A percentile compares a stretch with the other conserved stretches of the same genome.
These are phyloP conservation scores for Rhopilema esculentum DNA, from an alignment of 30 jellyfish, hydroid and myxozoan genomes.

Conservation along the genomic window DNA sequence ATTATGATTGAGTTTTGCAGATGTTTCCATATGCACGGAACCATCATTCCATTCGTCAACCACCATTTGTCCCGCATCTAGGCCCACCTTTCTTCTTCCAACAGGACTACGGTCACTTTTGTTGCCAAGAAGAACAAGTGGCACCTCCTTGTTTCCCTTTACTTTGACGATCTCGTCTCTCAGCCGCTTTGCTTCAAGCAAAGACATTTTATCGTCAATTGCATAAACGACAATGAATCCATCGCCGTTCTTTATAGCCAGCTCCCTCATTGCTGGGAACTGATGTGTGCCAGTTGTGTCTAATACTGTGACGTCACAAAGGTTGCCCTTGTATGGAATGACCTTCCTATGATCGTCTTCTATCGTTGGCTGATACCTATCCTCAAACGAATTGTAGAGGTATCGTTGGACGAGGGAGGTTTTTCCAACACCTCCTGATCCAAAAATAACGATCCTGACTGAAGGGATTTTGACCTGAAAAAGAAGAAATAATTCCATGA, in stretches of 20 bases:
- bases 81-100: constrained; percentile 57
- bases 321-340: constrained; percentile 66
- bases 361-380: constrained; percentile 77
- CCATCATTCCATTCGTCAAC: constrained; percentile 58
- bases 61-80: constrained; percentile 46
- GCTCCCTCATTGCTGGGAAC: constrained; percentile 97
- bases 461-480: constrained; percentile 72
- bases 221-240: constrained; percentile 92
- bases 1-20: constrained; percentile 88
- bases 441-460: constrained; percentile 82
- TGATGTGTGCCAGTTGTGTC: constrained; percentile 98
- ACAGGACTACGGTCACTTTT: constrained; percentile 74
- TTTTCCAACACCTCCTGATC: constrained; percentile 98
- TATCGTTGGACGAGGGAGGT: constrained; percentile 86
- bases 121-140: constrained; percentile 86
- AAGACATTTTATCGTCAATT: constrained; percentile 75
- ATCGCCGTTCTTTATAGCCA: constrained; percentile 86
- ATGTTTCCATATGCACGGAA: constrained; percentile 77
- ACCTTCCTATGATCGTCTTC: constrained; percentile 93
- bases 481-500: neutral
- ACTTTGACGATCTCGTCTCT: constrained; percentile 66
- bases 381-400: constrained; percentile 75
- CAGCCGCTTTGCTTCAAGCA: constrained; percentile 89
- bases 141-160: constrained; percentile 62
- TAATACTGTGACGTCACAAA: constrained; percentile 81